phyloP scores from a whole-genome alignment of 2,113 vertebrate genomes.

The Sphyrna mokarran region DNA sequence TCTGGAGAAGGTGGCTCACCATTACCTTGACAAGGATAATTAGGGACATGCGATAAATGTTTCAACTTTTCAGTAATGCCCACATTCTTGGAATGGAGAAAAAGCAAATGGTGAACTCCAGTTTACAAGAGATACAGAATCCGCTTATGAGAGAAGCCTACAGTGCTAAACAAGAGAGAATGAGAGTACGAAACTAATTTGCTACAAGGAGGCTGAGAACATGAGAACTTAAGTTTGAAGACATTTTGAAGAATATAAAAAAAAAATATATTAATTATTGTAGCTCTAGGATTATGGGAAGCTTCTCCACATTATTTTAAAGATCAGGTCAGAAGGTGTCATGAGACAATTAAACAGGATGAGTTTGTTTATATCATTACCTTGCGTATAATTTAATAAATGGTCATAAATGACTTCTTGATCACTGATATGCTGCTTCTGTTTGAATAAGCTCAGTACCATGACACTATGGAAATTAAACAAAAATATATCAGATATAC shows the following conservation, averaged over 20 bases:
- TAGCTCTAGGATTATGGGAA: not conserved
- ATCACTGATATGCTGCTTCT: not conserved
- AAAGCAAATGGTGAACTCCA: not conserved
- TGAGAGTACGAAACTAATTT: not conserved
- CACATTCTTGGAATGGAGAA: not conserved
- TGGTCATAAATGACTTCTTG: not conserved
- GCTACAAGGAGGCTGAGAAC: not conserved
- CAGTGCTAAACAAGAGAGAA: not conserved
- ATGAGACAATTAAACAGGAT: not conserved
- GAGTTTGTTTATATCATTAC: not conserved
- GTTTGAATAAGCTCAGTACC: not conserved
- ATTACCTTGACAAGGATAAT: not conserved
- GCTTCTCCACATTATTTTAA: no score
- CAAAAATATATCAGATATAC: not conserved
- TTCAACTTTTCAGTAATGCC: not conserved
- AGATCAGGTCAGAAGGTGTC: not conserved
- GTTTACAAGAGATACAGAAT: not conserved
- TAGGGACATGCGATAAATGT: not conserved
- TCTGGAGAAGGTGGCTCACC: not conserved
- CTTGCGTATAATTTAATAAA: not conserved
- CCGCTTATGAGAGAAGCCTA: no score
- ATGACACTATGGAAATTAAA: slow-evolving; percentile 13
- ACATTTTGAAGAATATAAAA: not conserved
- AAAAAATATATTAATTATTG: not conserved
- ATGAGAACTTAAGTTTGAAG: not conserved